Evolutionary conservation across 2,113 vertebrate genomes (phyloP).

Genomic region (Heptranchias perlo): DNA sequence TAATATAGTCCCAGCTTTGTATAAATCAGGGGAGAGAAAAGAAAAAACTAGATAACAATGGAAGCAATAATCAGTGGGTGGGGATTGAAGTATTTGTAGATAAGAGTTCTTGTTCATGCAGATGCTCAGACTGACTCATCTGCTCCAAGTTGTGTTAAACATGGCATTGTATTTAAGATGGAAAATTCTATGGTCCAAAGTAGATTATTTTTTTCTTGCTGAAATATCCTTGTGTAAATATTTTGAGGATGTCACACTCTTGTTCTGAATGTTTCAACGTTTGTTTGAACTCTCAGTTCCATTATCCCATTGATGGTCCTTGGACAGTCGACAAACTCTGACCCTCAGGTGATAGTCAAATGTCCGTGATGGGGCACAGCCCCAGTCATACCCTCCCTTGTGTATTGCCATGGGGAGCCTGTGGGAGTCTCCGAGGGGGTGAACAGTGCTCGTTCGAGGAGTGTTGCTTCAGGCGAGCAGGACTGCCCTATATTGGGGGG

Average conservation of each 20-base stretch:
- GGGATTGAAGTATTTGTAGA: neutral
- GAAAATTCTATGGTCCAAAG: neutral
- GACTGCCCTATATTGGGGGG: neutral
- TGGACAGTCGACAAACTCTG: neutral
- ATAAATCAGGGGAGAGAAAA: neutral
- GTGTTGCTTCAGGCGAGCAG: neutral
- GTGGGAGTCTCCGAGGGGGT: neutral
- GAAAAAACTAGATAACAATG: neutral
- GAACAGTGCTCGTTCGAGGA: neutral
- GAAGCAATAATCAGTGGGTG: neutral
- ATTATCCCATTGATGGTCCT: neutral
- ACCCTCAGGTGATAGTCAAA: too few relatives aligned
- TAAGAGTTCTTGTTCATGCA: neutral
- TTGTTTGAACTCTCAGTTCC: neutral
- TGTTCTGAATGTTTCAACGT: neutral
- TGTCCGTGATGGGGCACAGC: too few relatives aligned
- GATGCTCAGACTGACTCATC: too few relatives aligned
- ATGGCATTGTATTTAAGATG: neutral
- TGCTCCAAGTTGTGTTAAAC: neutral
- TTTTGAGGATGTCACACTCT: neutral
- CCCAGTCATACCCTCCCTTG: too few relatives aligned
- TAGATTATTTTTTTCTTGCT: neutral
- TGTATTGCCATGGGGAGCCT: neutral
- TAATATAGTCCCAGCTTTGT: neutral
- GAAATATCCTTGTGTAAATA: too few relatives aligned